Conservation (phyloP, 2,113 vertebrate genomes). For the Diadophis punctatus region DNA sequence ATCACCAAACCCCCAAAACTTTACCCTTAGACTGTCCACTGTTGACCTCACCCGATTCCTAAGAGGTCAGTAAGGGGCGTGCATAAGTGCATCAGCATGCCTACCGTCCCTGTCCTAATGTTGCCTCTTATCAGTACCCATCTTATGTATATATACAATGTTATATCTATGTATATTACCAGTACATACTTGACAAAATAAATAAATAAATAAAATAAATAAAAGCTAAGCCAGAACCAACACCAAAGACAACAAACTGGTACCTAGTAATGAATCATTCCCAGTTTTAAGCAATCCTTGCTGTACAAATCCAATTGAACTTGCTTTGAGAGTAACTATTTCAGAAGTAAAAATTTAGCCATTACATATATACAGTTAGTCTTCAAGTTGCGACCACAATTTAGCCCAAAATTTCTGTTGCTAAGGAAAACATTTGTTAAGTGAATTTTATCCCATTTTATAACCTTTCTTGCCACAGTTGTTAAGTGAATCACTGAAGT, state of each 20-base stretch:
- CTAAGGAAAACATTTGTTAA: neutral
- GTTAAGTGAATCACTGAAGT: neutral
- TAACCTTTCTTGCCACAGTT: neutral
- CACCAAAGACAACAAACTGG: neutral
- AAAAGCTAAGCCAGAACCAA: constrained; percentile 25
- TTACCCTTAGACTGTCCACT: no score
- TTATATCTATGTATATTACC: no score
- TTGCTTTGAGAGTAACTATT: neutral
- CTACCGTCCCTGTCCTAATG: no score
- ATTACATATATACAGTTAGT: neutral
- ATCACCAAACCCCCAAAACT: no score
- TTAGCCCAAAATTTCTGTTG: neutral
- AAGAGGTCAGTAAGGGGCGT: no score
- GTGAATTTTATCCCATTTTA: neutral
- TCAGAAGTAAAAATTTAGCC: constrained; percentile 2
- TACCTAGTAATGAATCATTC: constrained; percentile 28
- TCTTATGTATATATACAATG: no score
- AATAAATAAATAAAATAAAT: no score
- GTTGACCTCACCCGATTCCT: no score
- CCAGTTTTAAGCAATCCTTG: constrained; percentile 13
- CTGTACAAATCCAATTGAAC: constrained; percentile 7
- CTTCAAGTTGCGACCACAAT: neutral
- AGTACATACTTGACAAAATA: no score
- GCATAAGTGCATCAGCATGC: no score
- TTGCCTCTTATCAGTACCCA: no score